Percentiles rank a stretch among this genome's conserved stretches.
These are phyloP conservation scores for Phyllopteryx taeniolatus DNA, from an alignment of 2,113 vertebrate genomes.

Conservation along the genomic window DNA sequence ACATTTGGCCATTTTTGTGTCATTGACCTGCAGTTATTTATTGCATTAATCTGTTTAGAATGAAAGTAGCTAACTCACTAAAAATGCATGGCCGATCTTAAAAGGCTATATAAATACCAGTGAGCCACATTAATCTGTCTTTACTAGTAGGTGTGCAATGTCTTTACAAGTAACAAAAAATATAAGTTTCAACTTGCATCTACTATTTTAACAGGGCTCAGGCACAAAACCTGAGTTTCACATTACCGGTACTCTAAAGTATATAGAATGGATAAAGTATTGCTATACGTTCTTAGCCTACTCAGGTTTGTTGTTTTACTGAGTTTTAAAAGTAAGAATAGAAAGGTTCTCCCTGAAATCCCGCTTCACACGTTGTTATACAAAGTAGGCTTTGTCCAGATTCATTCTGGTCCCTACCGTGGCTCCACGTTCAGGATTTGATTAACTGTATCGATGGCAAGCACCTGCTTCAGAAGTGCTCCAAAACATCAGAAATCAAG, in stretches of 20 bases:
- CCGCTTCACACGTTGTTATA: slow-evolving; percentile 7
- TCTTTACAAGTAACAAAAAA: neutral
- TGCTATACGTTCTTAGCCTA: neutral
- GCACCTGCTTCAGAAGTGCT: slow-evolving; percentile 9
- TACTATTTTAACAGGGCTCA: neutral
- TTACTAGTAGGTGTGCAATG: neutral
- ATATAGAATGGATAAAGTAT: neutral
- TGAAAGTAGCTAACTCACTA: slow-evolving; percentile 12
- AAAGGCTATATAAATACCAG: neutral
- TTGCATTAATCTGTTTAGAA: neutral
- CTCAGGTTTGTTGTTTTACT: neutral
- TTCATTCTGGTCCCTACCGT: neutral
- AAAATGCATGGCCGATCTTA: slow-evolving; percentile 12
- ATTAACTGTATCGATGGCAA: neutral
- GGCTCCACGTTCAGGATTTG: neutral
- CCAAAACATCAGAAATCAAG: neutral
- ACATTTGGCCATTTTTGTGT: neutral
- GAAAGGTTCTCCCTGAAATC: slow-evolving; percentile 1
- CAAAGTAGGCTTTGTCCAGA: slow-evolving; percentile 7
- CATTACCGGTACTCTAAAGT: neutral
- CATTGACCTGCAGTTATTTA: neutral
- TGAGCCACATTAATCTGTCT: neutral
- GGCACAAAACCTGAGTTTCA: neutral
- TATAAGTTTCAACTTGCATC: neutral
- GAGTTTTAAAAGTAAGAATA: neutral